Conservation (phyloP, 2,797 vertebrate genomes). For the Delichon dasypus region DNA sequence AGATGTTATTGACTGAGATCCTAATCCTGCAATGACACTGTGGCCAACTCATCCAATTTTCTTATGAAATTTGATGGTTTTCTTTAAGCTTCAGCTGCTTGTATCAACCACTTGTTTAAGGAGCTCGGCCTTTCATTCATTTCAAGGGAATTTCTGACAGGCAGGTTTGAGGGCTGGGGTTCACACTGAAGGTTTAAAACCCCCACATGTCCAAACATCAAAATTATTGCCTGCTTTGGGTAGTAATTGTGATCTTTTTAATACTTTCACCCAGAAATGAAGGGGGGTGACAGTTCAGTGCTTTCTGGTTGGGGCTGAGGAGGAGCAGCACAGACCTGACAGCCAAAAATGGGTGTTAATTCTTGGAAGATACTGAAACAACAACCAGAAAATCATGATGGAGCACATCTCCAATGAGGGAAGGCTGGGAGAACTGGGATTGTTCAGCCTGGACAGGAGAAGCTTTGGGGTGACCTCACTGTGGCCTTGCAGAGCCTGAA, state of each 20-base stretch:
- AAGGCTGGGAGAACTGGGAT: not conserved
- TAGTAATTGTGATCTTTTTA: not conserved
- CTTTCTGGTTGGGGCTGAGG: not conserved
- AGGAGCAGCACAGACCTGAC: not conserved
- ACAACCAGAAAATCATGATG: not conserved
- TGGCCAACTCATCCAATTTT: not conserved
- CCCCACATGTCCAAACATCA: not conserved
- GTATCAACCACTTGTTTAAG: not conserved
- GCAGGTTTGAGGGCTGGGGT: not conserved
- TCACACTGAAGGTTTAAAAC: not conserved
- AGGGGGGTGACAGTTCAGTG: too few species aligned
- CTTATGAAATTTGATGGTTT: not conserved
- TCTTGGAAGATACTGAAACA: not conserved
- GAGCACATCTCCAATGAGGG: not conserved
- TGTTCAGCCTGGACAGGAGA: not conserved
- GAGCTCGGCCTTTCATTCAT: not conserved
- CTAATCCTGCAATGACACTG: not conserved
- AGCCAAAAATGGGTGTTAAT: rapidly evolving
- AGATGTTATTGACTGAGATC: not conserved
- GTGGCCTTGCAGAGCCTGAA: not conserved
- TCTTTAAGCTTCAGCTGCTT: not conserved
- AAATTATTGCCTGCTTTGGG: not conserved
- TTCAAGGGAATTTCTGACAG: not conserved
- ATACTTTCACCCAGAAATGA: not conserved
- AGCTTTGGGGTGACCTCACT: rapidly evolving